Conservation (phyloP, 2,113 vertebrate species). For the Clarias macrocephalus region DNA sequence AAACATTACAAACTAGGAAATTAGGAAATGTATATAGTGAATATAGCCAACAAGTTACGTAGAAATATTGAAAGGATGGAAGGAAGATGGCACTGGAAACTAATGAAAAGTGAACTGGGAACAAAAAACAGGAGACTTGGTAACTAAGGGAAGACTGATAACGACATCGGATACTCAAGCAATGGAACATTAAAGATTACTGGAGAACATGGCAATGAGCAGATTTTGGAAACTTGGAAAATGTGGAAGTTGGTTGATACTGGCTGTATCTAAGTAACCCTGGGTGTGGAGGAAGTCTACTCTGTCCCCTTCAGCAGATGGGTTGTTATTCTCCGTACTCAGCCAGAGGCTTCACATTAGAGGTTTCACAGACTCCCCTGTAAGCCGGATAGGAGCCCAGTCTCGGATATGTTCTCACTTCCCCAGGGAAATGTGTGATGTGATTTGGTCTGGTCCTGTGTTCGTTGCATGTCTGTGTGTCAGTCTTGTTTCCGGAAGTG, state of each 20-base stretch:
- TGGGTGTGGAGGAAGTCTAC: not conserved
- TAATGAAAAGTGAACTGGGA: not conserved
- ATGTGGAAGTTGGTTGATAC: not conserved
- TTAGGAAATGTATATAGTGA: not conserved
- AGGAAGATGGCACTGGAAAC: not conserved
- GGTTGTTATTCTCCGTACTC: not conserved
- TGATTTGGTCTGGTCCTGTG: not conserved
- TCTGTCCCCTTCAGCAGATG: not conserved
- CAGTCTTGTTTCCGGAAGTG: conserved; percentile 66
- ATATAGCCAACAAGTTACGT: not conserved
- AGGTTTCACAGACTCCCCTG: not conserved
- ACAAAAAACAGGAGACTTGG: not conserved
- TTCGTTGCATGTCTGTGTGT: conserved; percentile 48
- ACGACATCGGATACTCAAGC: not conserved
- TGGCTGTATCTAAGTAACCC: not conserved
- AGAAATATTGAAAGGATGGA: not conserved
- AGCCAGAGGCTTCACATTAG: not conserved
- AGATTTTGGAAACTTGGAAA: not conserved
- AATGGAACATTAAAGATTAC: not conserved
- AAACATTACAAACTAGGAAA: not conserved
- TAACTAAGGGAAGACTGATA: not conserved
- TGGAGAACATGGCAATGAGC: not conserved
- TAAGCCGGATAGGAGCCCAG: not conserved
- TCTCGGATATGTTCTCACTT: conserved; percentile 48
- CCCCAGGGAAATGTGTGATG: conserved; percentile 61